These are phyloP conservation scores for Rhabdophis nuchalis DNA, from an alignment of 2,797 vertebrate genomes.

Conservation along the genomic window DNA sequence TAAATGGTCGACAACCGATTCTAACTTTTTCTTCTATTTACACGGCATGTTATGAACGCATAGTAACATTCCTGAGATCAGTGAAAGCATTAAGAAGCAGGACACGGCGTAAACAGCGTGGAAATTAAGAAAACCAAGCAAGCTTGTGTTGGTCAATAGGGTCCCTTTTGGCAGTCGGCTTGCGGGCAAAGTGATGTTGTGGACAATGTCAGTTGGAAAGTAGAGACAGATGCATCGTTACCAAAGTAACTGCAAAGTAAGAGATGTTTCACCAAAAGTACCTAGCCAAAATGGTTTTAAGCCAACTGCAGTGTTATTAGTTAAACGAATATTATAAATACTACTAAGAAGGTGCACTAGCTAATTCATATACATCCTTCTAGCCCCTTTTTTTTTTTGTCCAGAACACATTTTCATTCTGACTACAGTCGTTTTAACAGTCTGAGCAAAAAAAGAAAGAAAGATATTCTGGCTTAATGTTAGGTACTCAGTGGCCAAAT, in stretches of 20 bases:
- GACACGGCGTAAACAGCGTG: neutral
- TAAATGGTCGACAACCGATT: slow-evolving; percentile 38
- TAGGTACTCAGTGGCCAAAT: slow-evolving; percentile 16
- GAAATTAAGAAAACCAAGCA: neutral
- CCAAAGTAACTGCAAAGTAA: neutral
- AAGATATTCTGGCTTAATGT: slow-evolving; percentile 13
- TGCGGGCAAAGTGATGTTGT: slow-evolving; percentile 26
- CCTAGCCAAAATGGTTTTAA: slow-evolving; percentile 3
- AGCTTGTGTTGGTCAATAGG: slow-evolving; percentile 48
- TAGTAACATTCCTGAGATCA: slow-evolving; percentile 71
- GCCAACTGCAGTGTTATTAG: slow-evolving; percentile 45
- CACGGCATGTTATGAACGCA: slow-evolving; percentile 52
- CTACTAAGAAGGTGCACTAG: slow-evolving; percentile 26
- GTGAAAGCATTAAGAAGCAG: slow-evolving; percentile 55
- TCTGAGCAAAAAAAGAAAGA: neutral
- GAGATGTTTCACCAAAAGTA: slow-evolving; percentile 9
- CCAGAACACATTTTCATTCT: slow-evolving; percentile 11
- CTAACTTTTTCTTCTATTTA: slow-evolving; percentile 42
- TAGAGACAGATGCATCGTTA: neutral
- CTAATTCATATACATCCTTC: neutral
- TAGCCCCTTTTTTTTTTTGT: neutral
- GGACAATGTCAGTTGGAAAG: slow-evolving; percentile 20
- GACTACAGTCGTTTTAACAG: neutral
- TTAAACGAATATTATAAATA: slow-evolving; percentile 11
- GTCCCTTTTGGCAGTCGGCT: slow-evolving; percentile 38